Base-by-base conservation (phyloP, 2,113 vertebrate species). In the Lophotis ruficrista region DNA sequence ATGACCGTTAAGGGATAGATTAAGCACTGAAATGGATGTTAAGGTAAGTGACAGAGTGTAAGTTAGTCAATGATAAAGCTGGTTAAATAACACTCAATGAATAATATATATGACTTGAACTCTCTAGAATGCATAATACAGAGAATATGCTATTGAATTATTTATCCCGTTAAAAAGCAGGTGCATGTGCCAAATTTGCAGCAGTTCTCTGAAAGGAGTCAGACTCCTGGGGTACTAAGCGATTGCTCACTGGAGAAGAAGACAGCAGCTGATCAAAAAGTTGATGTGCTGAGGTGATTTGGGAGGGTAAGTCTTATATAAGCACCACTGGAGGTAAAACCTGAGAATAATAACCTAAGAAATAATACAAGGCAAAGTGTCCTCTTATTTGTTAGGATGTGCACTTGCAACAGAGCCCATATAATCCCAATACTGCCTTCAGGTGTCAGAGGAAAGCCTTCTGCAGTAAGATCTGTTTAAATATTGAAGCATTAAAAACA, bases 41-140 rank as follows among this genome's bases (percentile, higher is more conserved):
- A 72, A 91, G 61, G 16, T 58, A 92, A 66, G 60, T 80, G 77
- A 80, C 57, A 80, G 28, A 66, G 25, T 72, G 25, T 45, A 75
- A 91, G 64, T 68, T 64, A 79, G 61, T 57, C 84, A 72, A 47
- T 91, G 91, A 85, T 10, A 77, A 78, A 93, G 20, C 73, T 90
- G 70, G 84, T 76, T 96, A 95, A 96, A 95, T 86, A 91, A 50
- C 66, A 87, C 25, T 83, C 66, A 72, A 88, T 96, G 84, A 95
- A 96, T 95, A 96, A 96, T 94, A 93, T 77, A 87, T 91, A 69
- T 35, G 28, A 72, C 60, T 90, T 96, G 66, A 94, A 93, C 41
- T 83, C 31, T 90, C 58, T 61, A 85, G 84, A 85, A 96, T 91
- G 50, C 50, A 66, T 96, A 93, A 96, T 90, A 41, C 45, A 91